Base-by-base conservation (phyloP, 2,888 invertebrate genomes). In the Leuctra nigra region DNA sequence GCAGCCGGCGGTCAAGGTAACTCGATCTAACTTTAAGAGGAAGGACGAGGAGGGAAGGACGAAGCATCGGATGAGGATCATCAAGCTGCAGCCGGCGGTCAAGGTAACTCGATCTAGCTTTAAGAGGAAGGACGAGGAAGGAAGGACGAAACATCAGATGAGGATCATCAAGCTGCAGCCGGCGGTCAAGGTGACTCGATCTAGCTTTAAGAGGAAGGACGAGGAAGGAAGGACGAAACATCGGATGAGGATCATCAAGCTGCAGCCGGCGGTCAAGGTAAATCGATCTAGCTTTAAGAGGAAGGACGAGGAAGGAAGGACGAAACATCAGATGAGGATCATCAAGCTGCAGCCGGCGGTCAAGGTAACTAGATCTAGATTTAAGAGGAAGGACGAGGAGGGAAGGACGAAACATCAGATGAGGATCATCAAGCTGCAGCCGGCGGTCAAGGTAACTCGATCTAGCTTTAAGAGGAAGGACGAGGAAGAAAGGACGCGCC, bases 241-340 rank as follows among this genome's bases (percentile, higher is more conserved):
- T 61, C 74, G 77, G 63, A 80, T 76, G 67, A 73, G 80, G 62
- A 78, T 86, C 59, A 72, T 86, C 23, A 82, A 81, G 67, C 69
- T 86, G 18, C 79, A 83, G 63, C 83, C 86, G 2, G 79, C 84
- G 13, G 73, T 85, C 6, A 80, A 80, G 74, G 81, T 81, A 68
- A n/a, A n/a, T n/a, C n/a, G n/a, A n/a, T n/a, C n/a, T n/a, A n/a
- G n/a, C n/a, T n/a, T n/a, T n/a, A n/a, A n/a, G n/a, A n/a, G n/a
- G n/a, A n/a, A n/a, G n/a, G n/a, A n/a, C n/a, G n/a, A n/a, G n/a
- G n/a, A n/a, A n/a, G n/a, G n/a, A n/a, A n/a, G n/a, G n/a, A 82
- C 84, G 0, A 79, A 77, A 64, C 81, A 82, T 61, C 74, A 77
- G 63, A 80, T 76, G 67, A 73, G 80, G 62, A 78, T 86, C 59